phyloP scores from a whole-genome alignment of 2,797 vertebrate genomes.

The Poecile montanus region DNA sequence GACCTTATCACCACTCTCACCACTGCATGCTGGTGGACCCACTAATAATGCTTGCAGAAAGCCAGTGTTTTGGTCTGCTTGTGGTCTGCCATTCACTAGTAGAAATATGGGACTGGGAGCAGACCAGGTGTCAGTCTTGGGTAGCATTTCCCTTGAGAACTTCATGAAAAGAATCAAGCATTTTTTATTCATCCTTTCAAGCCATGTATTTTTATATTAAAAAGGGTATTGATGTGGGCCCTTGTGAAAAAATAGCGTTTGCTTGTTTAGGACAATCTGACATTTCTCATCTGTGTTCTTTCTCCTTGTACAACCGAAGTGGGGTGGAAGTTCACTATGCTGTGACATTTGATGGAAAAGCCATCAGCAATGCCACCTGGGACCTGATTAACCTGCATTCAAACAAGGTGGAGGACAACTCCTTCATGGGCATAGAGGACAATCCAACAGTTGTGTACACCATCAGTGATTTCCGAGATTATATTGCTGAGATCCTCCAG shows the following conservation, averaged over 20 bases:
- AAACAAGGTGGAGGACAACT: constrained; percentile 89
- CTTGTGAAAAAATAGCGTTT: not conserved
- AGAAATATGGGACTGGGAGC: not conserved
- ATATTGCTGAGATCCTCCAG: constrained; percentile 80
- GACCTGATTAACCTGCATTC: constrained; percentile 90
- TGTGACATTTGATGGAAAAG: constrained; percentile 85
- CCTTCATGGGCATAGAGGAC: constrained; percentile 79
- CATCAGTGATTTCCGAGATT: constrained; percentile 80
- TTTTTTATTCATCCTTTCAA: not conserved
- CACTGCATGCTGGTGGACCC: not conserved
- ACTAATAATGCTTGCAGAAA: not conserved
- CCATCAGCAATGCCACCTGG: constrained; percentile 85
- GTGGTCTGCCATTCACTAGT: not conserved
- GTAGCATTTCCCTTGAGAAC: not conserved
- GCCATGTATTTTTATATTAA: not conserved
- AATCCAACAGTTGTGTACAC: constrained; percentile 82
- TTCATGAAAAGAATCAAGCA: not conserved
- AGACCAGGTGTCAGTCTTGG: not conserved
- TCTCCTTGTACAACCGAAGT: constrained; percentile 67
- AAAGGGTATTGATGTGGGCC: not conserved
- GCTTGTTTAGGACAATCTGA: not conserved
- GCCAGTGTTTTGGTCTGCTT: not conserved
- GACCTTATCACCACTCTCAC: not conserved
- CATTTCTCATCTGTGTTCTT: constrained; percentile 18
- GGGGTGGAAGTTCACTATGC: constrained; percentile 84